Evolutionary conservation across 2,113 vertebrate genomes (phyloP).

Genomic region (Lycaon pictus): DNA sequence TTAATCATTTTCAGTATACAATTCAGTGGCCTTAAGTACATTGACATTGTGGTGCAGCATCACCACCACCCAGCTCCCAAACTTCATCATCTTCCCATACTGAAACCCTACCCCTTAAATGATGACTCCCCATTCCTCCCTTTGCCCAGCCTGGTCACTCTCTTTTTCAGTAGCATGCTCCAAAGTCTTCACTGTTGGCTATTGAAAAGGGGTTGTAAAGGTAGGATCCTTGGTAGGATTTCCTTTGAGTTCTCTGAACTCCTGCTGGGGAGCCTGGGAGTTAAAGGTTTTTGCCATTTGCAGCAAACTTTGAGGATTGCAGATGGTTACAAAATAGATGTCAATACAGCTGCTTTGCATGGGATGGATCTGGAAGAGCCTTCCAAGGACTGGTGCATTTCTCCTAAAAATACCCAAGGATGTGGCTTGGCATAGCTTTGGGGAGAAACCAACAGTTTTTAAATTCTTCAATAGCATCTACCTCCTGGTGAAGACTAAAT

Average conservation of each 20-base stretch:
- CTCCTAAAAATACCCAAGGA: conserved; percentile 54
- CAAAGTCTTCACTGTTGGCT: background rate
- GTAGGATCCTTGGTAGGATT: background rate
- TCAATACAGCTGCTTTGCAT: conserved; percentile 57
- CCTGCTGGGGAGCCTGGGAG: background rate
- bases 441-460: conserved; percentile 51
- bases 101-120: background rate
- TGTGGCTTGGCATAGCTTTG: conserved; percentile 13
- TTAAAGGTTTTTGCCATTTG: conserved; percentile 25
- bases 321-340: conserved; percentile 45
- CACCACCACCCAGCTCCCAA: background rate
- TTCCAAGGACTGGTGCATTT: conserved; percentile 55
- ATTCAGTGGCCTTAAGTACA: background rate
- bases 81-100: background rate
- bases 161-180: background rate
- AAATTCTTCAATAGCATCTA: conserved; percentile 44
- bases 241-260: conserved; percentile 34
- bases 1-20: background rate
- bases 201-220: background rate
- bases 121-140: background rate
- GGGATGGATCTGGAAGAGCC: conserved; percentile 42
- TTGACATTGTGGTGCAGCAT: background rate
- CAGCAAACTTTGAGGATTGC: conserved; percentile 30
- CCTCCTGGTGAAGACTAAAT: conserved; percentile 9
- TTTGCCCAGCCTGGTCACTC: background rate